Evolutionary conservation across 2,888 invertebrate genomes (phyloP), one percentile per base, ranked within the genome.

Genomic region (Lasioglossum zephyrum): DNA sequence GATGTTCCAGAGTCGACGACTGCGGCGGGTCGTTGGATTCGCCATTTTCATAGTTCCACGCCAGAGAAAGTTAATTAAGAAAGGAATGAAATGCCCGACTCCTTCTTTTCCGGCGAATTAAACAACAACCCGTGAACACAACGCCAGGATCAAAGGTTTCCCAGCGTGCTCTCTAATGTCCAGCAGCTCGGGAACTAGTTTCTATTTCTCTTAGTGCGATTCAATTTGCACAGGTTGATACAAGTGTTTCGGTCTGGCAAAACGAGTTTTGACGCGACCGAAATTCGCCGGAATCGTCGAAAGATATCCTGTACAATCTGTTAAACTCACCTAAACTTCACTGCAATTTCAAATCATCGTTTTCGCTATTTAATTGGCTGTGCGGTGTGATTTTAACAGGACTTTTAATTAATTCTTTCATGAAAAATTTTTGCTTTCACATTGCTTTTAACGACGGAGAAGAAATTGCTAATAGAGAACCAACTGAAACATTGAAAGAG

Each of bases 31-130:
- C 69, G 22, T 69, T 4, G 4, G 0, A 9, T 39, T 69, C 31
- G 22, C 66, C 36, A 22, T 69, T 69, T 36, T 39, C 69, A 63
- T 63, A 63, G 63, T 18, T 69, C 69, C 36, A 11, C 69, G 22
- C 9, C 39, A 18, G 39, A 22, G 22, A 76, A 75, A 77, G 88
- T 88, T 87, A 87, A 88, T 88, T 87, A 87, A 87, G 85, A 76
- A 85, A 81, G 36, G 69, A 81, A n/a, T 53, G 57, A 31, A 31
- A 41, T 31, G 49, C 22, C 39, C 63, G 31, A 31, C 63, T 22
- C 63, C 72, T 79, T 73, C 73, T 77, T 79, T 77, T 70, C 74
- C 87, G 26, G 57, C 73, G 69, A 85, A 87, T 87, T 87, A 81
- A 88, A 87, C 81, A 81, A 78, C 74, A 63, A 63, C 16, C 63